phyloP scores from a whole-genome alignment of 2,888 invertebrate species.

The Sepiola atlantica region DNA sequence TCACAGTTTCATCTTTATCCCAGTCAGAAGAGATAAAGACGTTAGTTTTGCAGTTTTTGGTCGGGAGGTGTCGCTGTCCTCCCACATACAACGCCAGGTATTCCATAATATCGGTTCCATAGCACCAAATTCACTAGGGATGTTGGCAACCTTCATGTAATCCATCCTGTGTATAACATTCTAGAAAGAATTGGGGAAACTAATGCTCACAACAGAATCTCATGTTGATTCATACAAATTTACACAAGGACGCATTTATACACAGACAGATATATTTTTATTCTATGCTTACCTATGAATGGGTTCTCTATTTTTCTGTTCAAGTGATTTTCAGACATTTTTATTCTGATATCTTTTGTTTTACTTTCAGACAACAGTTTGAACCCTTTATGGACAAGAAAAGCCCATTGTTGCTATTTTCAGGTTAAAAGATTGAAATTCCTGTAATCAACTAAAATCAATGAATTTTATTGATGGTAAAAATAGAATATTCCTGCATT shows the following conservation, averaged over 20 bases:
- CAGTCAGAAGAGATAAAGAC: too few relatives aligned
- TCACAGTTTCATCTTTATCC: too few relatives aligned
- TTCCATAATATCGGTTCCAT: too few relatives aligned
- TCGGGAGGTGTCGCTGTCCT: too few relatives aligned
- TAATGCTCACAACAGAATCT: too few relatives aligned
- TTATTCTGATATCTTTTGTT: not conserved
- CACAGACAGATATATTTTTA: not conserved
- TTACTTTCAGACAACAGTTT: not conserved
- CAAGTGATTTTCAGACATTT: not conserved
- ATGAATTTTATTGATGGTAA: conserved; percentile 14
- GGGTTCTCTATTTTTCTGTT: not conserved
- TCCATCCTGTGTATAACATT: too few relatives aligned
- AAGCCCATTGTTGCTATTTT: not conserved
- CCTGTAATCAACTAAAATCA: not conserved
- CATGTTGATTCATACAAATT: not conserved
- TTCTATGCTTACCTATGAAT: not conserved
- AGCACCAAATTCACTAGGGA: too few relatives aligned
- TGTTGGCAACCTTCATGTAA: too few relatives aligned
- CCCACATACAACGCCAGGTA: too few relatives aligned
- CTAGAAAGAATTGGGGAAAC: too few relatives aligned
- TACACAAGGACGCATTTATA: not conserved
- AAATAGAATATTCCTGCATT: not conserved
- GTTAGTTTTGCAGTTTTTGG: too few relatives aligned
- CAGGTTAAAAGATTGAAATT: conserved; percentile 13
- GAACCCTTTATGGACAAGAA: not conserved